A percentile compares a stretch with the other conserved stretches of the same genome.
These are phyloP conservation scores for Dusona sp. DNA, from an alignment of 2,888 invertebrate species.

Conservation along the genomic window DNA sequence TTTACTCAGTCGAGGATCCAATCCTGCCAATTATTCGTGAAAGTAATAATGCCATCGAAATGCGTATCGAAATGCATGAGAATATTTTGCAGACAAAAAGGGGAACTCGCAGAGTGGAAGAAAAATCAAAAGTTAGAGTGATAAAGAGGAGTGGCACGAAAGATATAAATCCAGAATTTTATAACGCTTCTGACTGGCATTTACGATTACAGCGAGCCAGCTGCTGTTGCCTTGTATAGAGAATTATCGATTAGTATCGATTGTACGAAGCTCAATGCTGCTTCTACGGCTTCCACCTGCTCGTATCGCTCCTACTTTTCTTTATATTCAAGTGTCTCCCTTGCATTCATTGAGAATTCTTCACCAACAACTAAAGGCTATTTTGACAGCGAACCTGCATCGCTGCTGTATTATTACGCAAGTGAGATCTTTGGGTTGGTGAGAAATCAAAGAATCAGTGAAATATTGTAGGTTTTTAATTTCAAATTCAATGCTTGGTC, in stretches of 20 bases:
- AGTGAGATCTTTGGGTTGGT: not conserved
- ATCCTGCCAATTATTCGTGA: not conserved
- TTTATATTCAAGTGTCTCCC: slow-evolving; percentile 12
- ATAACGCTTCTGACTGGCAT: slow-evolving; percentile 74
- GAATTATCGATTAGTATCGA: slow-evolving; percentile 76
- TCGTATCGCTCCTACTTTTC: slow-evolving; percentile 28
- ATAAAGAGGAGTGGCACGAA: slow-evolving; percentile 63
- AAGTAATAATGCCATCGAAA: not conserved
- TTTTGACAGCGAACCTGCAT: not conserved
- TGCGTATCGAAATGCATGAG: not conserved
- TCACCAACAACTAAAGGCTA: slow-evolving; percentile 3
- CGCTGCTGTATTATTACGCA: not conserved
- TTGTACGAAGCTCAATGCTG: slow-evolving; percentile 61
- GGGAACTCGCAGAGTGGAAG: not conserved
- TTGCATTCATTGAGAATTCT: slow-evolving; percentile 9
- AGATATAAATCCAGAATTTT: slow-evolving; percentile 76
- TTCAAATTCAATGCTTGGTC: not conserved
- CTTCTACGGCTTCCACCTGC: slow-evolving; percentile 53
- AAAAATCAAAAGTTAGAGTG: slow-evolving; percentile 32
- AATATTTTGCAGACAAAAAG: slow-evolving; percentile 1
- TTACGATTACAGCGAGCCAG: slow-evolving; percentile 72
- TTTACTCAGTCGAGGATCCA: not conserved
- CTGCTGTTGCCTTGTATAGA: slow-evolving; percentile 70
- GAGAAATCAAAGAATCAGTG: not conserved
- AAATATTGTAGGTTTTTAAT: not conserved